Evolutionary conservation across 1,140 invertebrate species (phyloP).

Genomic region (Magallana ariakensis): DNA sequence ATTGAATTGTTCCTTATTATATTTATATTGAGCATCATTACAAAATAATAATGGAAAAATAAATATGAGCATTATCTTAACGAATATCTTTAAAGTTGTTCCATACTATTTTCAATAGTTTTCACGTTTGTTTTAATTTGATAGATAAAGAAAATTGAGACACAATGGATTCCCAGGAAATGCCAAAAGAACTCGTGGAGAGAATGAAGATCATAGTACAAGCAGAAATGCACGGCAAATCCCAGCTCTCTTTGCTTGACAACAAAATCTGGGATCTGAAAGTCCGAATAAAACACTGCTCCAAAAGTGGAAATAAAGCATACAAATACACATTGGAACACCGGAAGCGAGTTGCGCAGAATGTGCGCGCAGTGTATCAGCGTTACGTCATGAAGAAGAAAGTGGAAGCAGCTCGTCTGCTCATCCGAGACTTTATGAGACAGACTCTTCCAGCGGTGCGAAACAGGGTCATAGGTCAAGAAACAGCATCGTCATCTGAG

Average conservation of each 20-base stretch:
- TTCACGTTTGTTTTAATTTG: too few relatives aligned
- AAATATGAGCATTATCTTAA: too few relatives aligned
- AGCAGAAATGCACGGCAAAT: slow-evolving; percentile 4
- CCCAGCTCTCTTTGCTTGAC: not conserved
- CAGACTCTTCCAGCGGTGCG: not conserved
- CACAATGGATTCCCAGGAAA: not conserved
- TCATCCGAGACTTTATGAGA: not conserved
- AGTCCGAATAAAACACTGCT: not conserved
- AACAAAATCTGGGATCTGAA: not conserved
- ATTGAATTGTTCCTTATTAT: too few relatives aligned
- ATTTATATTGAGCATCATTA: too few relatives aligned
- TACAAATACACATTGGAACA: not conserved
- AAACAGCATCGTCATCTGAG: not conserved
- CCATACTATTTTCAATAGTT: too few relatives aligned
- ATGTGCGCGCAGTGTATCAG: slow-evolving; percentile 18
- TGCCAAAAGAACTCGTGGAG: not conserved
- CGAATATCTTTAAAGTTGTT: too few relatives aligned
- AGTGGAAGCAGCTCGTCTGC: slow-evolving; percentile 15
- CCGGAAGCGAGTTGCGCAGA: not conserved
- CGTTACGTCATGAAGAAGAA: slow-evolving; percentile 36
- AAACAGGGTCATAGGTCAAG: not conserved
- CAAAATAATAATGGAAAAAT: too few relatives aligned
- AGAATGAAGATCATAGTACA: not conserved
- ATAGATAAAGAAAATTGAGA: not conserved
- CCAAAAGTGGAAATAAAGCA: not conserved